Base-by-base conservation (phyloP, 2,797 vertebrate species). In the Parauchenoglanis punctatus region DNA sequence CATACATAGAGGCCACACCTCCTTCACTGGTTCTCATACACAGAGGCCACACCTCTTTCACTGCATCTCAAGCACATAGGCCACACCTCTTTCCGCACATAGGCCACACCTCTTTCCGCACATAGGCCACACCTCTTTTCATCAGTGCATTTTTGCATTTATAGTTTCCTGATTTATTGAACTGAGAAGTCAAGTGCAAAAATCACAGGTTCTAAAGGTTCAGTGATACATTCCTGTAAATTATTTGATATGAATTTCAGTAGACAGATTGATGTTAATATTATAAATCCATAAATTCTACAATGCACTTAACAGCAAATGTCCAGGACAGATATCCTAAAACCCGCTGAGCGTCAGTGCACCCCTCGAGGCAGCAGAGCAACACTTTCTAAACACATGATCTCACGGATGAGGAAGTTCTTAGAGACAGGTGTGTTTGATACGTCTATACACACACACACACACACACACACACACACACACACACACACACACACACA, bases 401-500 rank as follows among this genome's bases (percentile, higher is more conserved):
- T 80, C 52, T 35, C 76, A 80, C 7, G 54, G 54, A 80, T 80
- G 76, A 80, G 46, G 40, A 73, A 46, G 40, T 31, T 31, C 31
- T 31, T 31, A 31, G 31, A 31, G 31, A 31, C 31, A 31, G 31
- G 31, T 31, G 31, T 31, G 31, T 31, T 31, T 31, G 31, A 31
- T 31, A 31, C 31, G 31, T 31, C 31, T 31, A 31, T 31, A 31
- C 31, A 31, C 31, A 31, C 31, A 31, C 31, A 31, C 31, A 31
- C 31, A 31, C 31, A 31, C 31, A 31, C 31, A 31, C 31, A 31
- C 31, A 31, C 31, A 31, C 31, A 31, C 31, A 31, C 31, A 31
- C 46, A 67, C 63, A 68, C 84, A 63, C 82, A 89, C 87, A 88
- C 84, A 67, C 70, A 68, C 84, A 63, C 82, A 89, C 87, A 88